Evolutionary conservation across 2,888 invertebrate genomes (phyloP).

Genomic region (Branchellion lobata): DNA sequence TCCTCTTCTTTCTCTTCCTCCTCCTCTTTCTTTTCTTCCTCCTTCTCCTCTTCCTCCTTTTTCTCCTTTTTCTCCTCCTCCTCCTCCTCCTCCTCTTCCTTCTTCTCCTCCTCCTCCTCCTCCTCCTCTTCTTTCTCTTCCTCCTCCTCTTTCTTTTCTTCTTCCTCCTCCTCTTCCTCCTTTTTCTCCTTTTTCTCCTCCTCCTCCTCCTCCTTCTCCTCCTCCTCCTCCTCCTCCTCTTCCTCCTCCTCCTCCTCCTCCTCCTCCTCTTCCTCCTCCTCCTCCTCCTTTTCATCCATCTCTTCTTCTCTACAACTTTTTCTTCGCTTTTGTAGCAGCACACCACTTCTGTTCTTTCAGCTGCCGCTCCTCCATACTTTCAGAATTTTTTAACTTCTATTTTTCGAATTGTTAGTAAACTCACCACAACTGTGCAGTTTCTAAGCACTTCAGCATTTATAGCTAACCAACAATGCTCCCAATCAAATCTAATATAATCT

Average conservation of each 20-base stretch:
- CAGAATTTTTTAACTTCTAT: no score
- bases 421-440: no score
- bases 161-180: neutral
- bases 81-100: neutral
- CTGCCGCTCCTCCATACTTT: no score
- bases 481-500: no score
- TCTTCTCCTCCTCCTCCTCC: neutral
- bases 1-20: neutral
- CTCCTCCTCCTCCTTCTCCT: neutral
- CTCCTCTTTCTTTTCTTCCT: neutral
- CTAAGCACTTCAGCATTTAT: no score
- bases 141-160: neutral
- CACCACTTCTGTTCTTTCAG: no score
- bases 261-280: neutral
- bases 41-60: neutral
- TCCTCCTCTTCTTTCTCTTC: neutral
- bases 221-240: neutral
- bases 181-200: conserved; percentile 8
- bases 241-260: conserved; percentile 7
- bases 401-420: no score
- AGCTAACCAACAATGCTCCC: no score
- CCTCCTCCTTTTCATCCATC: neutral
- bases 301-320: neutral
- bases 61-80: neutral
- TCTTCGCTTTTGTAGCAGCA: neutral